These are phyloP conservation scores for Pangasius macronema DNA, from an alignment of 2,797 vertebrate species.

Conservation along the genomic window DNA sequence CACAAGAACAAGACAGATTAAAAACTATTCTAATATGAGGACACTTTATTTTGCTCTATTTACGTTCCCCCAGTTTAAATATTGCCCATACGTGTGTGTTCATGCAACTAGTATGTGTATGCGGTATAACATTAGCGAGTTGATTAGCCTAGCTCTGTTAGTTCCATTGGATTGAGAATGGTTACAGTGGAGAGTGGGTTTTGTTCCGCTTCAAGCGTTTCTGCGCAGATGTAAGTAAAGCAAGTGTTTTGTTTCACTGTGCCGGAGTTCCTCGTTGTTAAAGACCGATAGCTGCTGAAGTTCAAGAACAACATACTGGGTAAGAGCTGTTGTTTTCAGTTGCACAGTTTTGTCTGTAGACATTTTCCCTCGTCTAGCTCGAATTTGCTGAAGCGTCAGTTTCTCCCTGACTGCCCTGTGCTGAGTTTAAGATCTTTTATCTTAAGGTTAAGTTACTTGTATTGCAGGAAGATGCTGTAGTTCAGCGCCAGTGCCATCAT, in stretches of 20 bases:
- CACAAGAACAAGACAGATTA: no score
- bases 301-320: not conserved
- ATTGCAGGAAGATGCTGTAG: not conserved
- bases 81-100: not conserved
- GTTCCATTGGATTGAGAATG: not conserved
- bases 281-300: not conserved
- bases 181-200: not conserved
- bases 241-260: not conserved
- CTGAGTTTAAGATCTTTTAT: not conserved
- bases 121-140: not conserved
- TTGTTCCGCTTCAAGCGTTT: not conserved
- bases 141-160: not conserved
- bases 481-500: not conserved
- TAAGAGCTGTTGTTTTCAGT: not conserved
- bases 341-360: not conserved
- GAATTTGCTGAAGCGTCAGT: not conserved
- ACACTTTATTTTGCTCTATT: not conserved
- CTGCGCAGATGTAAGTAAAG: not conserved
- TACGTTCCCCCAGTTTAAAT: not conserved
- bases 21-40: no score
- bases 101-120: not conserved
- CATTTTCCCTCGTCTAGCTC: not conserved
- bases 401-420: not conserved
- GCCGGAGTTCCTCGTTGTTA: not conserved
- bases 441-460: not conserved